Base-by-base conservation (phyloP, 1,140 invertebrate species). In the Drosophila repletoides region DNA sequence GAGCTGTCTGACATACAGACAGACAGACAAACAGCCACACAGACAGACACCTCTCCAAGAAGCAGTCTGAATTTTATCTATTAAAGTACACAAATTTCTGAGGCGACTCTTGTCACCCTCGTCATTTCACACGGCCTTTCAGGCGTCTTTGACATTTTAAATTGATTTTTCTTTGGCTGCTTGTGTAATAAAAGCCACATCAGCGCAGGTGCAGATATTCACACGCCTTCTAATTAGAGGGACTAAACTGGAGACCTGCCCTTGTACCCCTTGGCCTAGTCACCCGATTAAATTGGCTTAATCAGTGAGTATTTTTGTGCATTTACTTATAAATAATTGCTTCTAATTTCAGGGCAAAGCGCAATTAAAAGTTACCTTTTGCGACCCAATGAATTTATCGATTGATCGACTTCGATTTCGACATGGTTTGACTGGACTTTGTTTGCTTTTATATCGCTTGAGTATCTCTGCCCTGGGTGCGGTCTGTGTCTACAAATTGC, bases 171-270 rank as follows among this genome's bases (percentile, higher is more conserved):
- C 61, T 60, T 34, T 51, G 34, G 41, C 49, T 40, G 34, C n/a
- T 12, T 12, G 2, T 21, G 26, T 69, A 46, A 61, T 52, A 66
- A 70, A 81, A 51, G 79, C 74, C 80, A 86, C 79, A 79, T 79
- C 74, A 79, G 71, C 74, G 76, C 80, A 84, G 80, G 79, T 84
- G 80, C 68, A 60, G 72, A 45, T 31, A 61, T 79, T 84, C 79
- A 64, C 80, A 84, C 60, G 74, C 60, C 52, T 48, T 58, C 52
- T 79, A 83, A 83, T 83, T 84, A 79, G 34, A 51, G 24, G 19
- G 26, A 38, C 40, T 43, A 17, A 60, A 24, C 22, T 15, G 10
- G 9, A 6, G 5, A 6, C 24, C 36, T 33, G 43, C 41, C 22
- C 14, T 19, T 34, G 14, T 1, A 5, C 15, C 5, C 17, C 1